These are phyloP conservation scores for Poicephalus gulielmi DNA, from an alignment of 2,113 vertebrate species.

Conservation along the genomic window DNA sequence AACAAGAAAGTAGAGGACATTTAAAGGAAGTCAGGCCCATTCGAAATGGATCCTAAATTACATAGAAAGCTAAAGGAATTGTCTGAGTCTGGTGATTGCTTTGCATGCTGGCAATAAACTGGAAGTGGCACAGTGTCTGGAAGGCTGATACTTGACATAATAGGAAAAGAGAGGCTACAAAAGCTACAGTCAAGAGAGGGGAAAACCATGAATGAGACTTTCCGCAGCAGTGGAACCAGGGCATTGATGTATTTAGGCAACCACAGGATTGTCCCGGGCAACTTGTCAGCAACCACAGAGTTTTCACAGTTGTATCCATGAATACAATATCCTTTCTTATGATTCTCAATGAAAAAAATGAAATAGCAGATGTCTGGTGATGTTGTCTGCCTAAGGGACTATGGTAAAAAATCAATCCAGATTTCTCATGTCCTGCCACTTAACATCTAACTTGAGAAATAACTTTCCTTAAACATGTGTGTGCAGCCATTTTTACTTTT, in stretches of 20 bases:
- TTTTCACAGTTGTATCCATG: not conserved
- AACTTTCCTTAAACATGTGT: not conserved
- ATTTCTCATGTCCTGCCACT: not conserved
- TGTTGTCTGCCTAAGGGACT: not conserved
- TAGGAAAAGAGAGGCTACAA: not conserved
- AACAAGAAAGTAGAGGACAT: not conserved
- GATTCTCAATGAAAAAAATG: fast-evolving
- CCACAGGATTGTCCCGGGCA: slow-evolving; percentile 42
- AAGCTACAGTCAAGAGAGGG: not conserved
- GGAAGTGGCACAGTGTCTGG: not conserved
- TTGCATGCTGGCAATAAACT: not conserved
- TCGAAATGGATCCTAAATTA: not conserved
- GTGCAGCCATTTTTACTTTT: not conserved
- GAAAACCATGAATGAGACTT: slow-evolving; percentile 30
- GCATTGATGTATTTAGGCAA: not conserved
- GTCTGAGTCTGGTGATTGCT: not conserved
- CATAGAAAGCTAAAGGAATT: not conserved
- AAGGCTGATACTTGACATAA: not conserved
- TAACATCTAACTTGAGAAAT: not conserved
- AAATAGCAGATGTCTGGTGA: not conserved
- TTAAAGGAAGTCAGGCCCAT: not conserved
- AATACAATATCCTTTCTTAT: not conserved
- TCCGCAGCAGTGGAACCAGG: not conserved
- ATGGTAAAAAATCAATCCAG: not conserved
- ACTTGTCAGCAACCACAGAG: slow-evolving; percentile 1